Evolutionary conservation across 2,888 invertebrate species (phyloP).

Genomic region (Tethea ocularis): DNA sequence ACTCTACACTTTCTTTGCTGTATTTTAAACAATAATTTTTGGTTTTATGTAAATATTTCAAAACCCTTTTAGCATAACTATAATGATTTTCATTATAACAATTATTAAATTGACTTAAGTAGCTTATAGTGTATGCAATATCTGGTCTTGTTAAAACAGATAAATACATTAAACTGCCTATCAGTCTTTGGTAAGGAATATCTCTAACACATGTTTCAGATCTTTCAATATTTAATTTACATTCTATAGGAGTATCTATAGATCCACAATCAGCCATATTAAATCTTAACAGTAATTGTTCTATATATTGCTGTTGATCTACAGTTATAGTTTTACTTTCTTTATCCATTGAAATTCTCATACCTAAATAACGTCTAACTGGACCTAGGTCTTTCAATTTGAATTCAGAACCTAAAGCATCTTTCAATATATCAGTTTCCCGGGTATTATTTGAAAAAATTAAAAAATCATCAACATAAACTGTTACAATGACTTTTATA

Average conservation of each 20-base stretch:
- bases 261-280: constrained; percentile 8
- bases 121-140: neutral
- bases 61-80: neutral
- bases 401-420: neutral
- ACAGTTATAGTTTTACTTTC: constrained; percentile 3
- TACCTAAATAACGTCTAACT: no score
- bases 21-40: no score
- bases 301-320: neutral
- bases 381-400: no score
- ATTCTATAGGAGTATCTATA: constrained; percentile 4
- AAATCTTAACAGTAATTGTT: neutral
- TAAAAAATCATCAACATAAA: constrained; percentile 13
- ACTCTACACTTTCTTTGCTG: no score
- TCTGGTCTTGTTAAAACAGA: constrained; percentile 10
- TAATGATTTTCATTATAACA: constrained; percentile 2
- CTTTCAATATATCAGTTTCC: constrained; percentile 7
- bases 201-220: neutral
- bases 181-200: constrained; percentile 5
- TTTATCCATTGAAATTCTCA: no score
- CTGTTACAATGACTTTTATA: constrained; percentile 3
- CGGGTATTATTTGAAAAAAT: constrained; percentile 3
- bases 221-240: constrained; percentile 7
- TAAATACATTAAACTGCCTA: constrained; percentile 9
- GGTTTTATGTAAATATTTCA: no score
- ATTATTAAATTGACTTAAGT: no score